phyloP scores from a whole-genome alignment of 2,888 invertebrate genomes.

The Reticulitermes lucifugus region DNA sequence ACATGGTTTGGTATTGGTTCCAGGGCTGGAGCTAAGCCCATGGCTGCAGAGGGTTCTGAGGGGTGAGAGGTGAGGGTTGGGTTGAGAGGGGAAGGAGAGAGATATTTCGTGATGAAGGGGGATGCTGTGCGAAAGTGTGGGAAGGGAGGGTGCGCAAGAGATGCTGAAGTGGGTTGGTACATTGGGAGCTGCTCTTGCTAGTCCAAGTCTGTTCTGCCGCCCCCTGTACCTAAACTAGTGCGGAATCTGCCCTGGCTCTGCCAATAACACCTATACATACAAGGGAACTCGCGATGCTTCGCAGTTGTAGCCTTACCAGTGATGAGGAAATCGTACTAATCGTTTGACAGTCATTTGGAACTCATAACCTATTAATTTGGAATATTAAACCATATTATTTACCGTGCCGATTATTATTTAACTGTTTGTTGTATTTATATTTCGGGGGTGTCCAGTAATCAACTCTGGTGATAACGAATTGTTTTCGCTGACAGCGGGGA shows the following conservation, averaged over 20 bases:
- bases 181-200: neutral
- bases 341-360: neutral
- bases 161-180: neutral
- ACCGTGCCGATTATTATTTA: neutral
- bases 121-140: neutral
- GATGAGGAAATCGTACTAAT: neutral
- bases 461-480: neutral
- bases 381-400: neutral
- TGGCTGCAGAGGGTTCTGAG: neutral
- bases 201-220: neutral
- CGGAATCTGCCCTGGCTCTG: neutral
- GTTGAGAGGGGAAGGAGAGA: neutral
- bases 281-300: neutral
- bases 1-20: conserved; percentile 12
- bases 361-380: neutral
- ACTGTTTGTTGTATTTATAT: neutral
- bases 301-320: neutral
- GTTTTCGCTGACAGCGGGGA: neutral
- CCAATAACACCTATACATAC: neutral
- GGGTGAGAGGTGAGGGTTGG: neutral
- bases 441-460: conserved; percentile 1
- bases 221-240: neutral
- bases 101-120: neutral
- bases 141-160: neutral
- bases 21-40: conserved; percentile 2